Conservation (phyloP, 2,888 invertebrate genomes). For the Eucera pruinosa region DNA sequence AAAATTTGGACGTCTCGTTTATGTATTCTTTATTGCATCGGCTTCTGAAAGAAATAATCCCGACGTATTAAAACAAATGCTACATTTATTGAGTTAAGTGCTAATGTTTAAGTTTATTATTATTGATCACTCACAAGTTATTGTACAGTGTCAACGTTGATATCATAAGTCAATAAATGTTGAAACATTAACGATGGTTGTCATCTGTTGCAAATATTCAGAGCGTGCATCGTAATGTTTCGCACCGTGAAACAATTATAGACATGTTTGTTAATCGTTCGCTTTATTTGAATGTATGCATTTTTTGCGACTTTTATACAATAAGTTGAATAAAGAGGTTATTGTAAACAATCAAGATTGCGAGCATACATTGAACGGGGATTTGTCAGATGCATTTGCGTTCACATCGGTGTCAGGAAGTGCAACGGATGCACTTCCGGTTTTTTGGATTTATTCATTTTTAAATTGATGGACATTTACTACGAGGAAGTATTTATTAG, state of each 20-base stretch:
- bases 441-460: background rate
- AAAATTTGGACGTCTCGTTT: no score
- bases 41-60: slow-evolving; percentile 25
- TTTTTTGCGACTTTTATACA: background rate
- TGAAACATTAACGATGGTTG: background rate
- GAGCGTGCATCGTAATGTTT: background rate
- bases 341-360: slow-evolving; percentile 28
- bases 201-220: background rate
- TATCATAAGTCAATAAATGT: background rate
- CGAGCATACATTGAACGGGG: background rate
- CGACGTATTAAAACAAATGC: background rate
- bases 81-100: background rate
- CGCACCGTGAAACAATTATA: background rate
- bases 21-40: slow-evolving; percentile 1
- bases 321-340: slow-evolving; percentile 1
- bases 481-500: no score
- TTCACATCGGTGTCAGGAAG: slow-evolving; percentile 19
- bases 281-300: background rate
- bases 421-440: background rate
- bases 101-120: background rate
- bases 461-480: no score
- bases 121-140: slow-evolving; percentile 20
- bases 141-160: slow-evolving; percentile 7
- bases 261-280: background rate
- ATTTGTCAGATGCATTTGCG: background rate